Conservation (phyloP, 2,797 vertebrate species). For the Pogonophryne albipinna region DNA sequence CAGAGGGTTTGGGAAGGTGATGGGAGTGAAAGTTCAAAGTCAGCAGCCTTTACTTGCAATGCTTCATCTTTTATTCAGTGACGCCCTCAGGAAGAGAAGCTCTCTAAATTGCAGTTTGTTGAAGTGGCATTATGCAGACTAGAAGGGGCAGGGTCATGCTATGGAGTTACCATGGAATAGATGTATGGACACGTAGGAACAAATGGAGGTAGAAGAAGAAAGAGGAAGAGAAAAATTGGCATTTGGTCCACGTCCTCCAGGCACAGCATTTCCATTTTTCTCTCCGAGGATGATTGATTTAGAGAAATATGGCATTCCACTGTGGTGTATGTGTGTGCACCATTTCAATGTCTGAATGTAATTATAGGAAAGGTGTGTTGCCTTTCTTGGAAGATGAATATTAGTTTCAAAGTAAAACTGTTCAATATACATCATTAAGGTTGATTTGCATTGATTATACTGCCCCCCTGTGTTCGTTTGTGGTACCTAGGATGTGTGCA, state of each 20-base stretch:
- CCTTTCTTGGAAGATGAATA: too few relatives aligned
- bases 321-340: neutral
- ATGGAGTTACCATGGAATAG: neutral
- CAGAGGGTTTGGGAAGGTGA: constrained; percentile 20
- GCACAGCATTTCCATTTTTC: constrained; percentile 50
- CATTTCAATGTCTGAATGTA: neutral
- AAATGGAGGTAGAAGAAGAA: neutral
- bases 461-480: too few relatives aligned
- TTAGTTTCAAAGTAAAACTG: too few relatives aligned
- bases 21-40: constrained; percentile 55
- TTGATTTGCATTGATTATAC: too few relatives aligned
- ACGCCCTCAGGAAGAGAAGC: constrained; percentile 39
- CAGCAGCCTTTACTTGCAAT: constrained; percentile 40
- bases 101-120: constrained; percentile 48
- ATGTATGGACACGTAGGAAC: constrained; percentile 16
- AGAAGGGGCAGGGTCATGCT: constrained; percentile 24
- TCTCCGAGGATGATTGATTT: constrained; percentile 48
- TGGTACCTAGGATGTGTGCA: too few relatives aligned
- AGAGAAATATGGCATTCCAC: constrained; percentile 21
- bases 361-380: too few relatives aligned
- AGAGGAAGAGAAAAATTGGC: neutral
- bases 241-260: constrained; percentile 26
- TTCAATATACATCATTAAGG: too few relatives aligned
- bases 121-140: constrained; percentile 35
- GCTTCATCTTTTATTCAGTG: constrained; percentile 70